Conservation (phyloP, 2,797 vertebrate species). For the Lacerta viridis region DNA sequence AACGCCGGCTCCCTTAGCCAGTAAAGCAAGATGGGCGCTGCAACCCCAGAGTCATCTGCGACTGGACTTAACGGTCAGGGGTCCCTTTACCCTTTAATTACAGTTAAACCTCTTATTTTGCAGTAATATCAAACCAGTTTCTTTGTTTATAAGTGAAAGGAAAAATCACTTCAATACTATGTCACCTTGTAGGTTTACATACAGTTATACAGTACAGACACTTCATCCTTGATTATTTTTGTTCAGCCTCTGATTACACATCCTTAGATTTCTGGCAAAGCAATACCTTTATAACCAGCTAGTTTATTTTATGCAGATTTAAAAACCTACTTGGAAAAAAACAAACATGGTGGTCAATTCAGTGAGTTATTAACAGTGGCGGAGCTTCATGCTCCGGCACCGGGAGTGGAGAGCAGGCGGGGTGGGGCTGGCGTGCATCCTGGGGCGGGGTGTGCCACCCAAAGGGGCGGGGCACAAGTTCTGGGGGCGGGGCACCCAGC, state of each 20-base stretch:
- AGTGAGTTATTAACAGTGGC: too few relatives aligned
- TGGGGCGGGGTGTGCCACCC: too few relatives aligned
- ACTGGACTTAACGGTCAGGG: too few relatives aligned
- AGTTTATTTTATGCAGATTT: background rate
- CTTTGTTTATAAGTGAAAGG: conserved; percentile 9
- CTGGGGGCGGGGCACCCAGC: too few relatives aligned
- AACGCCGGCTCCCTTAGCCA: too few relatives aligned
- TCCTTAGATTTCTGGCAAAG: background rate
- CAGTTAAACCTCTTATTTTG: background rate
- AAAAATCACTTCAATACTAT: conserved; percentile 17
- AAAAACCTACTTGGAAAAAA: background rate
- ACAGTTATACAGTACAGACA: background rate
- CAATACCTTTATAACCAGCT: background rate
- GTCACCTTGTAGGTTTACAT: conserved; percentile 11
- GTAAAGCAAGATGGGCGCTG: too few relatives aligned
- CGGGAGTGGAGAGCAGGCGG: too few relatives aligned
- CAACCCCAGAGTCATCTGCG: too few relatives aligned
- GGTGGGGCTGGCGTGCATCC: too few relatives aligned
- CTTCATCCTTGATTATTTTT: background rate
- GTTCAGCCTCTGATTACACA: background rate
- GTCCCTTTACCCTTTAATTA: background rate
- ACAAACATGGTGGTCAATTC: background rate
- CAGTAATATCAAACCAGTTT: conserved; percentile 3
- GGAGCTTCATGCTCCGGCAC: too few relatives aligned
- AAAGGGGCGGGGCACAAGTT: too few relatives aligned